These are phyloP conservation scores for Takifugu flavidus DNA, from an alignment of 2,113 vertebrate species.

Conservation along the genomic window DNA sequence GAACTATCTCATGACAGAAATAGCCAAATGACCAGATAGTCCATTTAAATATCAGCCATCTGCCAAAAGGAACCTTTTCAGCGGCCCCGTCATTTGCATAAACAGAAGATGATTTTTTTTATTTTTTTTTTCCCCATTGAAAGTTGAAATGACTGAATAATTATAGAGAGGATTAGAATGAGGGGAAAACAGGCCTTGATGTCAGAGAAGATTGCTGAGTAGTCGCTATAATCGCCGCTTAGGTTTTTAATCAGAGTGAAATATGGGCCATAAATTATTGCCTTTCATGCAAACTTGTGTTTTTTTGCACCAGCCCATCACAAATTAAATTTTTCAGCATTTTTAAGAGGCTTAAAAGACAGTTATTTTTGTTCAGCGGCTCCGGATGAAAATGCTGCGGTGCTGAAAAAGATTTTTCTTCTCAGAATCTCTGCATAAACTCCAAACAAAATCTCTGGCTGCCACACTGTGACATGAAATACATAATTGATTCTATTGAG, in stretches of 20 bases:
- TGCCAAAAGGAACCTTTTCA: constrained; percentile 68
- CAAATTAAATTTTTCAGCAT: constrained; percentile 74
- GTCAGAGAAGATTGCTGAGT: constrained; percentile 77
- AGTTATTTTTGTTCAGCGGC: constrained; percentile 70
- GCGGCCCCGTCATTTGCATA: constrained; percentile 72
- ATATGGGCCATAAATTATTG: constrained; percentile 77
- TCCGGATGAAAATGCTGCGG: constrained; percentile 71
- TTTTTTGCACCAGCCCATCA: constrained; percentile 63
- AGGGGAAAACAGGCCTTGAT: constrained; percentile 72
- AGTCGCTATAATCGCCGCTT: constrained; percentile 77
- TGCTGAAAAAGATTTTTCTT: constrained; percentile 59
- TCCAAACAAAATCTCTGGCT: constrained; percentile 45
- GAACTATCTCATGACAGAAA: constrained; percentile 62
- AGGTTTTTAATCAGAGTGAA: constrained; percentile 80
- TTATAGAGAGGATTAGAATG: constrained; percentile 79
- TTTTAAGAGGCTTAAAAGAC: constrained; percentile 79
- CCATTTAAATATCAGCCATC: constrained; percentile 67
- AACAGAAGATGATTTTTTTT: constrained; percentile 73
- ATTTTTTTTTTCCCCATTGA: constrained; percentile 25
- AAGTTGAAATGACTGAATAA: constrained; percentile 77
- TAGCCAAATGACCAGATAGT: constrained; percentile 66
- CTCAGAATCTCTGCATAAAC: constrained; percentile 59
- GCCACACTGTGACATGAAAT: constrained; percentile 26
- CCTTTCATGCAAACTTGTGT: constrained; percentile 77
- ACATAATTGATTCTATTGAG: constrained; percentile 23